A percentile compares a stretch with the other conserved stretches of the same genome.
phyloP scores from a whole-genome alignment of 2,113 vertebrate genomes.

The Progne subis region DNA sequence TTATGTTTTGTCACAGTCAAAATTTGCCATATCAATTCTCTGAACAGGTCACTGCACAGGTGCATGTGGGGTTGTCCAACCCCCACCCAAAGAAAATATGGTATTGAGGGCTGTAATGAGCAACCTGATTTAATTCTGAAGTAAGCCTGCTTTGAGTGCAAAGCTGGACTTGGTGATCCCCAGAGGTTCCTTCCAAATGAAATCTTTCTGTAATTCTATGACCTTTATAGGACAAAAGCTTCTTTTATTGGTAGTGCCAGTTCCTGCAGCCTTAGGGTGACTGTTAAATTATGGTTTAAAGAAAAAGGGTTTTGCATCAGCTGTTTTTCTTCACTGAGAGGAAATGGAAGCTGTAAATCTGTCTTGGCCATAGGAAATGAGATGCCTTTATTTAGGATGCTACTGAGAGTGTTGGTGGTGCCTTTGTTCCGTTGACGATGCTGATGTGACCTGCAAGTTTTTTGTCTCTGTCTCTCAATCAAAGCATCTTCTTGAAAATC shows the following conservation, averaged over 20 bases:
- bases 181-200: conserved; percentile 12
- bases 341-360: conserved; percentile 64
- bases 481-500: background rate
- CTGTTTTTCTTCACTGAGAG: conserved; percentile 32
- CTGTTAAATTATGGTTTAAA: conserved; percentile 54
- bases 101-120: background rate
- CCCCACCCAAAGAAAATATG: background rate
- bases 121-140: background rate
- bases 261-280: conserved; percentile 28
- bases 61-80: background rate
- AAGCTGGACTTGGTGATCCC: background rate
- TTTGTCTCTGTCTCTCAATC: background rate
- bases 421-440: background rate
- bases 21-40: background rate
- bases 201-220: background rate
- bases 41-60: background rate
- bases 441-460: background rate
- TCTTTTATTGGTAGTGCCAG: conserved; percentile 13
- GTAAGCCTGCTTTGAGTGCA: background rate
- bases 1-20: background rate
- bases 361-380: conserved; percentile 21
- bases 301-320: conserved; percentile 49
- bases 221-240: background rate
- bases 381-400: conserved; percentile 56
- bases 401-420: conserved; percentile 9